Evolutionary conservation across 2,113 vertebrate species (phyloP).

Genomic region (Taurulus bubalis): DNA sequence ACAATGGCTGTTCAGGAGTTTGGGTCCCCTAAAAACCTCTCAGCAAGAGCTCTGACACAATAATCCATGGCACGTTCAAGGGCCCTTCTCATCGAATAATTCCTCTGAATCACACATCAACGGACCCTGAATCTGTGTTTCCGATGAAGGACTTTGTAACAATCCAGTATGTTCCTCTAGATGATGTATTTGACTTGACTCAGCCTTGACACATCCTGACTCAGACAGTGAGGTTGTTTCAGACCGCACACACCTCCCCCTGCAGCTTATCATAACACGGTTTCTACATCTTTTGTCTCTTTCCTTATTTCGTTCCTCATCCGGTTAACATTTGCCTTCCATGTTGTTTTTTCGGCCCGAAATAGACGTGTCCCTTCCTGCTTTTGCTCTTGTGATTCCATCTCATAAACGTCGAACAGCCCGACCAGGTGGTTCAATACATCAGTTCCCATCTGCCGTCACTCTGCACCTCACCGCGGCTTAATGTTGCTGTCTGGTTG

Average conservation of each 20-base stretch:
- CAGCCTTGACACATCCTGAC: slow-evolving; percentile 54
- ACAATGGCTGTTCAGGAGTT: not conserved
- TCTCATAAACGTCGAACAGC: slow-evolving; percentile 38
- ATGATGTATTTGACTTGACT: slow-evolving; percentile 44
- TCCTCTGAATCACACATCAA: slow-evolving; percentile 1
- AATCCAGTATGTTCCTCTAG: not conserved
- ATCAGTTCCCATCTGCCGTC: slow-evolving; percentile 64
- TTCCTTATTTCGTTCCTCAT: not conserved
- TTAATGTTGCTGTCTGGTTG: slow-evolving; percentile 73
- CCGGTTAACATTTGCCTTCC: slow-evolving; percentile 12
- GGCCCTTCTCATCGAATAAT: not conserved
- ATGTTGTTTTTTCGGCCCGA: slow-evolving; percentile 29
- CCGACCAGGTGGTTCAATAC: slow-evolving; percentile 60
- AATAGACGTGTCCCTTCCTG: slow-evolving; percentile 13
- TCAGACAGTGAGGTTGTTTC: slow-evolving; percentile 20
- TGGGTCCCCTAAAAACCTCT: not conserved
- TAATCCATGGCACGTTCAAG: not conserved
- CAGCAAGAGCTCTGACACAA: not conserved
- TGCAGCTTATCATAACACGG: slow-evolving; percentile 9
- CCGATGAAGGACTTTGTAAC: slow-evolving; percentile 11
- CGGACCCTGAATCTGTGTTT: not conserved
- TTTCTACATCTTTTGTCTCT: slow-evolving; percentile 21
- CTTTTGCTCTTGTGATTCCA: slow-evolving; percentile 35
- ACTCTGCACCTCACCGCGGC: slow-evolving; percentile 59
- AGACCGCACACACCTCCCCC: slow-evolving; percentile 33